These are phyloP conservation scores for Malacoctenus gilli DNA, from an alignment of 2,797 vertebrate genomes.

Conservation along the genomic window DNA sequence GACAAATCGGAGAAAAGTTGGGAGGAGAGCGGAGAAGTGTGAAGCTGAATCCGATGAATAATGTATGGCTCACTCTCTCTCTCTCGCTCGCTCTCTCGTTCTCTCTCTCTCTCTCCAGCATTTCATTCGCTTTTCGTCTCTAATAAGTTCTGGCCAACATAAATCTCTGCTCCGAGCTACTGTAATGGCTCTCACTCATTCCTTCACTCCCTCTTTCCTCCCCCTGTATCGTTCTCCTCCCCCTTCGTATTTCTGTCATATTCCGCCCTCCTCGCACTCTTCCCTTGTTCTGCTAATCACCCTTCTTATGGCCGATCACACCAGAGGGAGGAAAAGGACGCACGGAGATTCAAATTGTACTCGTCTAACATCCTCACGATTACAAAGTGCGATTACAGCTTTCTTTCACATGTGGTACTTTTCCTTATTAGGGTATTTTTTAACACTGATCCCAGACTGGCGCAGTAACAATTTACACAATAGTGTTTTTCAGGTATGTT, in stretches of 20 bases:
- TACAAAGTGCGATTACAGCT: neutral
- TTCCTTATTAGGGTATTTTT: neutral
- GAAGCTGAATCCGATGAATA: constrained; percentile 51
- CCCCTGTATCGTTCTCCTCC: constrained; percentile 16
- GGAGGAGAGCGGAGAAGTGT: constrained; percentile 10
- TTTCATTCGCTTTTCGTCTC: constrained; percentile 49
- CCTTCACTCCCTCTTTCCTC: constrained; percentile 3
- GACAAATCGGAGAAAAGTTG: constrained; percentile 32
- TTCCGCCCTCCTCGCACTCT: constrained; percentile 4
- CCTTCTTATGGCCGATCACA: constrained; percentile 12
- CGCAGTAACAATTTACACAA: neutral
- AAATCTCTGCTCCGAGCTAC: constrained; percentile 55
- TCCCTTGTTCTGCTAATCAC: constrained; percentile 10
- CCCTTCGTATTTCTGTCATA: constrained; percentile 32
- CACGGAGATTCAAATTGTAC: too few species aligned
- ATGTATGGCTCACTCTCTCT: constrained; percentile 52
- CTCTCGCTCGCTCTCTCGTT: constrained; percentile 31
- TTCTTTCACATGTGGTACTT: too few species aligned
- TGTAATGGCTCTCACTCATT: constrained; percentile 52
- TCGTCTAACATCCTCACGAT: too few species aligned
- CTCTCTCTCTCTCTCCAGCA: constrained; percentile 25
- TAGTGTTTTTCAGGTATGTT: neutral
- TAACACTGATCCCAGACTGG: neutral
- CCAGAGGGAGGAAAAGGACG: neutral
- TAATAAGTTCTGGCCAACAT: constrained; percentile 53